Conservation (phyloP, 1,140 invertebrate genomes). For the Cyclargus thomasi region DNA sequence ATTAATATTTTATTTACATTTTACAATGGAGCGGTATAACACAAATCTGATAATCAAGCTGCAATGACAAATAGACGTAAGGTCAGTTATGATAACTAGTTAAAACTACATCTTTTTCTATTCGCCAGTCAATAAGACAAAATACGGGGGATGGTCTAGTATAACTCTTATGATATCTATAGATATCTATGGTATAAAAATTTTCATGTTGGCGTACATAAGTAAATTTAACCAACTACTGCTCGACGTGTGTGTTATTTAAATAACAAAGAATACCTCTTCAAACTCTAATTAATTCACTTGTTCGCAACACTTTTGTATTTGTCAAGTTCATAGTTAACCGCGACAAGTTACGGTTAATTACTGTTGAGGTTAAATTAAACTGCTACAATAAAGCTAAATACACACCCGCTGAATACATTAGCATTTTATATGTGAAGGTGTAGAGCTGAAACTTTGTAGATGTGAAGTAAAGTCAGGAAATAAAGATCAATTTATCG, state of each 20-base stretch:
- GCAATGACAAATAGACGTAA: too few relatives aligned
- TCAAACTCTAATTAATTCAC: constrained; percentile 11
- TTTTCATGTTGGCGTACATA: too few relatives aligned
- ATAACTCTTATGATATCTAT: too few relatives aligned
- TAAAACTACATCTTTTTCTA: too few relatives aligned
- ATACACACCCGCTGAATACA: not conserved
- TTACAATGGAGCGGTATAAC: too few relatives aligned
- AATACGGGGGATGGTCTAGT: too few relatives aligned
- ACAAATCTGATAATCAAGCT: too few relatives aligned
- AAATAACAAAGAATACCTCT: not conserved
- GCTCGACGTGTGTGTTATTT: not conserved
- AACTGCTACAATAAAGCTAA: constrained; percentile 13
- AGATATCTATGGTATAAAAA: too few relatives aligned
- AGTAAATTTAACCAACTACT: too few relatives aligned
- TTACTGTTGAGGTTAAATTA: constrained; percentile 15
- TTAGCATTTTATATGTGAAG: not conserved
- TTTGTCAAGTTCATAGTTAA: constrained; percentile 15
- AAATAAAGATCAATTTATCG: not conserved
- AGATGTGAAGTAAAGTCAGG: not conserved
- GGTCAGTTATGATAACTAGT: too few relatives aligned
- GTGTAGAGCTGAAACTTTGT: not conserved
- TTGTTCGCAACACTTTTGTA: constrained; percentile 8
- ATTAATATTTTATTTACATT: too few relatives aligned
- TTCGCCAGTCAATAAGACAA: too few relatives aligned
- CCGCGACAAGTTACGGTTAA: constrained; percentile 10